These are phyloP conservation scores for Aphidoletes aphidimyza DNA, from an alignment of 2,888 invertebrate species.

Conservation along the genomic window DNA sequence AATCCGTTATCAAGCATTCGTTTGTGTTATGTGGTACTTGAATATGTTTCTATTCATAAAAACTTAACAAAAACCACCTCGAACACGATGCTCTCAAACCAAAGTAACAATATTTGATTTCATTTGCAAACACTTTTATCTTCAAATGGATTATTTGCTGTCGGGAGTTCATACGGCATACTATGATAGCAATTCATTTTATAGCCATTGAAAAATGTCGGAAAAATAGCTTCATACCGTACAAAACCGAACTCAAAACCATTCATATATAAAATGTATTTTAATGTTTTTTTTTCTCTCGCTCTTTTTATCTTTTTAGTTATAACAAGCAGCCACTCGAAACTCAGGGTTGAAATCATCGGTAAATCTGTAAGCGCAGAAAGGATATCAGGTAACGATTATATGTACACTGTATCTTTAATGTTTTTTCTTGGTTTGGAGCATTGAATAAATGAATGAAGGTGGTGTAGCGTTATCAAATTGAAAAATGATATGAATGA, in stretches of 20 bases:
- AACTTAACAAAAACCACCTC: too few species aligned
- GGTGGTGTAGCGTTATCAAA: not conserved
- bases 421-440: not conserved
- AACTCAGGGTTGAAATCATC: not conserved
- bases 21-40: not conserved
- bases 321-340: not conserved
- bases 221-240: not conserved
- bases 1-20: too few species aligned
- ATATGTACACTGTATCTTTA: not conserved
- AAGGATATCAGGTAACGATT: conserved; percentile 34
- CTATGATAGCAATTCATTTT: not conserved
- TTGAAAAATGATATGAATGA: conserved; percentile 48
- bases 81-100: not conserved
- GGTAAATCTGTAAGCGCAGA: not conserved
- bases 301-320: not conserved
- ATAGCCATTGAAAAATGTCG: too few species aligned
- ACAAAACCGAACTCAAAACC: not conserved
- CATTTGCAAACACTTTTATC: conserved; percentile 17
- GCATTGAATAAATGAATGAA: not conserved
- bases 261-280: not conserved
- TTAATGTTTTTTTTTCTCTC: not conserved
- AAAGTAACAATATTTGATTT: conserved; percentile 8
- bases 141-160: not conserved
- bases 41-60: too few species aligned
- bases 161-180: not conserved